Evolutionary conservation across 2,888 invertebrate genomes (phyloP).

Genomic region (Trachelus iudaicus): DNA sequence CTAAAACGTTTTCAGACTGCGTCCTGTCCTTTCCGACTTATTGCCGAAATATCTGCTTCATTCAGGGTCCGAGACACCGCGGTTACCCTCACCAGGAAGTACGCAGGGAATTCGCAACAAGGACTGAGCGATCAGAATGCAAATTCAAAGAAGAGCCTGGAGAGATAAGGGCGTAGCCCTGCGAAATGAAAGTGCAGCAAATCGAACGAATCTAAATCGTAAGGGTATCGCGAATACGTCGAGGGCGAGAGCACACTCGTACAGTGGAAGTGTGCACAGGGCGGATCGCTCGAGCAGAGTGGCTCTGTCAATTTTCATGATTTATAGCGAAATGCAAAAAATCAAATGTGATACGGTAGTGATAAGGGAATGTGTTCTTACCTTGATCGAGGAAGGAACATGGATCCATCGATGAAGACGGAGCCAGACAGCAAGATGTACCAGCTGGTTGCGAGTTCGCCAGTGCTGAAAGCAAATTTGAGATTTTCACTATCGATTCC

Average conservation of each 20-base stretch:
- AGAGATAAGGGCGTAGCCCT: neutral
- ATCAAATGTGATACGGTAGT: neutral
- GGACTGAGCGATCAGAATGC: neutral
- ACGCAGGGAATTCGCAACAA: neutral
- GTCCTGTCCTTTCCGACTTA: too few species aligned
- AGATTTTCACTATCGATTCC: neutral
- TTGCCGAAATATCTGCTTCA: too few species aligned
- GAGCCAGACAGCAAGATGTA: slow-evolving; percentile 85
- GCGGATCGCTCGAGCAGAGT: neutral
- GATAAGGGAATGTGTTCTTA: slow-evolving; percentile 60
- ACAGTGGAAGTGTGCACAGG: too few species aligned
- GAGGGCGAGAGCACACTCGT: neutral
- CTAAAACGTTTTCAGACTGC: too few species aligned
- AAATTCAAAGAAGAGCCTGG: neutral
- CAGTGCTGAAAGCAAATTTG: slow-evolving; percentile 72
- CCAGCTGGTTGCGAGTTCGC: slow-evolving; percentile 84
- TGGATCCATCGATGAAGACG: slow-evolving; percentile 87
- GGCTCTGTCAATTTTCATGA: neutral
- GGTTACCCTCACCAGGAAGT: neutral
- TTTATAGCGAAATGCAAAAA: neutral
- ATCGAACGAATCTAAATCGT: neutral
- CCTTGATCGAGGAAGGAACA: slow-evolving; percentile 86
- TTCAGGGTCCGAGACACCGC: neutral
- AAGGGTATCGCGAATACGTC: neutral
- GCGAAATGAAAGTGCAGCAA: neutral